A percentile compares a stretch with the other conserved stretches of the same genome.
Evolutionary conservation across 2,888 invertebrate genomes (phyloP).

Genomic region (Synergus itoensis): DNA sequence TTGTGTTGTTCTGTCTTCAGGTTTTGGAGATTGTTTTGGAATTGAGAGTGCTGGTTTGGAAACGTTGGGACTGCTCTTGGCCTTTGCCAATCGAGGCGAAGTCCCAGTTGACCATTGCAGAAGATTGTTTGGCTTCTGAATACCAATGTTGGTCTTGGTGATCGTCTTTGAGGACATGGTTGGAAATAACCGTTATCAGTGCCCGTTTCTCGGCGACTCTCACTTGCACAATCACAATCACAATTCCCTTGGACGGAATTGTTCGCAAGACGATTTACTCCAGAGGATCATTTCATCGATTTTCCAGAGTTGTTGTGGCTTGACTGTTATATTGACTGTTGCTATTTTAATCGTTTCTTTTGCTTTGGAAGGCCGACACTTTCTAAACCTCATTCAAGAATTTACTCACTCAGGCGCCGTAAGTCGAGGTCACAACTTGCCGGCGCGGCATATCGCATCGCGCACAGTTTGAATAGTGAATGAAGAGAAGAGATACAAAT

Average conservation of each 20-base stretch:
- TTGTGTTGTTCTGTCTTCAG: slow-evolving; percentile 44
- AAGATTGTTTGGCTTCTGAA: slow-evolving; percentile 30
- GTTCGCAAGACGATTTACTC: slow-evolving; percentile 10
- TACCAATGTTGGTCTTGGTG: slow-evolving; percentile 33
- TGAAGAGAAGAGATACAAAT: slow-evolving; percentile 26
- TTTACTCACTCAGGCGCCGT: slow-evolving; percentile 31
- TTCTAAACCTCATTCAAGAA: slow-evolving; percentile 42
- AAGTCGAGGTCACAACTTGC: slow-evolving; percentile 39
- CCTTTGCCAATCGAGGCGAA: slow-evolving; percentile 65
- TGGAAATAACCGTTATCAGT: slow-evolving; percentile 46
- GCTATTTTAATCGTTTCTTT: not conserved
- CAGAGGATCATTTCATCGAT: not conserved
- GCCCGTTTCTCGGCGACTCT: not conserved
- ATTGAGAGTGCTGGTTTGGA: slow-evolving; percentile 58
- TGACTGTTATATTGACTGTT: not conserved
- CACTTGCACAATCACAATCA: not conserved
- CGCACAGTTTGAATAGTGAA: slow-evolving; percentile 40
- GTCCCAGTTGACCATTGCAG: slow-evolving; percentile 26
- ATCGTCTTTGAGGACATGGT: slow-evolving; percentile 52
- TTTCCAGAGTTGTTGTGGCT: not conserved
- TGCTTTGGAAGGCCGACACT: not conserved
- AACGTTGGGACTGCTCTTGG: slow-evolving; percentile 73
- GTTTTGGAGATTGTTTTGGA: slow-evolving; percentile 45
- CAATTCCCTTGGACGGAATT: slow-evolving; percentile 6
- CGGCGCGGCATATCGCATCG: slow-evolving; percentile 40